phyloP scores from a whole-genome alignment of 2,113 vertebrate genomes.

The Connochaetes taurinus region DNA sequence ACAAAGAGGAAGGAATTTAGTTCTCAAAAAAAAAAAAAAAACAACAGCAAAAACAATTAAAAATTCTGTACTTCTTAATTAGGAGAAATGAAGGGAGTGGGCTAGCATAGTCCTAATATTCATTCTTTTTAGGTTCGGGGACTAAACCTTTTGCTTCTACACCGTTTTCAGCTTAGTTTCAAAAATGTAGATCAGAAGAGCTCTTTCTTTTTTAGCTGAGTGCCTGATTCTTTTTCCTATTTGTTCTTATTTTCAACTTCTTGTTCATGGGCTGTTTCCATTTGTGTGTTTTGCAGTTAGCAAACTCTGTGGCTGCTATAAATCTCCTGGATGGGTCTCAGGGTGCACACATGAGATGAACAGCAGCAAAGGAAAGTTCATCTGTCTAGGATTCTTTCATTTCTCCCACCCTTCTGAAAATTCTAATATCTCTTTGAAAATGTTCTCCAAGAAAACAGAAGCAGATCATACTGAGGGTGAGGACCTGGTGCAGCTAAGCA shows the following conservation, averaged over 20 bases:
- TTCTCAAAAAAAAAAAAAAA: conserved; percentile 24
- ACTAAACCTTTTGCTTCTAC: not conserved
- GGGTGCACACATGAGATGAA: not conserved
- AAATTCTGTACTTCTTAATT: not conserved
- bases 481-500: not conserved
- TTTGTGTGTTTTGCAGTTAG: conserved; percentile 51
- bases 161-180: conserved; percentile 39
- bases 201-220: not conserved
- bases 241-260: conserved; percentile 13
- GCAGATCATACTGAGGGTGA: not conserved
- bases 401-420: not conserved
- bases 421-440: not conserved
- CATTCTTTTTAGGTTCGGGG: not conserved
- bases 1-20: not conserved
- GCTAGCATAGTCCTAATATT: not conserved
- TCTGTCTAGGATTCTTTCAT: conserved; percentile 15
- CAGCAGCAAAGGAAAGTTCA: conserved; percentile 23
- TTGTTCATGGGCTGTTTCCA: conserved; percentile 34
- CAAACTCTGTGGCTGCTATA: conserved; percentile 39
- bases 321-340: conserved; percentile 40
- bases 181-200: not conserved
- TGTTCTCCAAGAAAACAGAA: not conserved
- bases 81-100: not conserved
- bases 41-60: not conserved
- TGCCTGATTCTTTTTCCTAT: not conserved